Evolutionary conservation across 2,113 vertebrate genomes (phyloP).

Genomic region (Perca flavescens): DNA sequence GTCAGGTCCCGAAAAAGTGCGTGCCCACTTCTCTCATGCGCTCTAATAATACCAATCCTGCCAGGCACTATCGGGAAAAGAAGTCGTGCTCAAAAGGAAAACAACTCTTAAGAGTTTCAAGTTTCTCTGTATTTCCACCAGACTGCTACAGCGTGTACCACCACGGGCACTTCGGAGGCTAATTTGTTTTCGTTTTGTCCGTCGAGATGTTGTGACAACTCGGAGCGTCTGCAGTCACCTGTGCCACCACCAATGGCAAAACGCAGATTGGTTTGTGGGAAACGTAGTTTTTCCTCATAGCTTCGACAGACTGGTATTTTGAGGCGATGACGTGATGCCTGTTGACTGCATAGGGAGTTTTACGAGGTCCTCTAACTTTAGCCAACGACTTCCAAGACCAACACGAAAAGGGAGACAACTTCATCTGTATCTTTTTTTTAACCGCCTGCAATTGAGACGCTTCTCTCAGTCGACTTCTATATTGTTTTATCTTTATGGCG

Average conservation of each 20-base stretch:
- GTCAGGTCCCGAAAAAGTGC: constrained; percentile 68
- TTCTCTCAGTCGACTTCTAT: background rate
- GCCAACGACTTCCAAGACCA: constrained; percentile 1
- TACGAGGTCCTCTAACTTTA: constrained; percentile 24
- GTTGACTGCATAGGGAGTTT: constrained; percentile 39
- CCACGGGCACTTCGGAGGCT: constrained; percentile 19
- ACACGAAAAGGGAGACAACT: background rate
- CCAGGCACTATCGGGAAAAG: background rate
- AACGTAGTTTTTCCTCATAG: constrained; percentile 62
- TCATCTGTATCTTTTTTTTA: background rate
- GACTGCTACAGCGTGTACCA: constrained; percentile 8
- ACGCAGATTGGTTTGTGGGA: constrained; percentile 58
- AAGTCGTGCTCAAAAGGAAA: background rate
- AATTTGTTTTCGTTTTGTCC: constrained; percentile 80
- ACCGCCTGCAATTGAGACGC: background rate
- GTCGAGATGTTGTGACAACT: constrained; percentile 77
- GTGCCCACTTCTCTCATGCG: constrained; percentile 41
- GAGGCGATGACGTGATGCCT: constrained; percentile 49
- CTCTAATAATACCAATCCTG: constrained; percentile 21
- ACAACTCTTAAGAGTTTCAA: constrained; percentile 9
- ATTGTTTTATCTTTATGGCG: background rate
- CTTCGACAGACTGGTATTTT: constrained; percentile 40
- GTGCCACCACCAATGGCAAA: constrained; percentile 79
- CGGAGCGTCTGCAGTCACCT: constrained; percentile 81
- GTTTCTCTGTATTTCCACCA: constrained; percentile 46